Percentiles rank a stretch among this genome's conserved stretches.
phyloP scores from a whole-genome alignment of 2,113 vertebrate genomes.

The Indicator maculatus region DNA sequence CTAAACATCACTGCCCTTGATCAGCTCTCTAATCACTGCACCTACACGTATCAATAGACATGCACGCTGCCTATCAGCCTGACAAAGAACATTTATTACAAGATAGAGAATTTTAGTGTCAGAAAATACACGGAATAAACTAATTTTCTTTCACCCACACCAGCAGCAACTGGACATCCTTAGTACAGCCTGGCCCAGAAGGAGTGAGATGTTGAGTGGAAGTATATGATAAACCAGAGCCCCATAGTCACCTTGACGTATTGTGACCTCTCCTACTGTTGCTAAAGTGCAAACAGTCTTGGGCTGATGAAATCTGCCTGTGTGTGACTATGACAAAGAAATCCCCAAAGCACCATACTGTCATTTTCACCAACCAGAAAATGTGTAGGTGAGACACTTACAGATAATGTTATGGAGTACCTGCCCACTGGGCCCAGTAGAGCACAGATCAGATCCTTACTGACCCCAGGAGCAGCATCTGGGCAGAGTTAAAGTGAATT shows the following conservation, averaged over 20 bases:
- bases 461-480: not conserved
- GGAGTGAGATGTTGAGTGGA: not conserved
- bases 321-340: not conserved
- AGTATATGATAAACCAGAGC: accelerated
- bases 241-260: accelerated
- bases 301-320: not conserved
- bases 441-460: not conserved
- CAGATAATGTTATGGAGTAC: not conserved
- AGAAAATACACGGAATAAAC: not conserved
- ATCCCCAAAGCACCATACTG: not conserved
- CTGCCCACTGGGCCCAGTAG: not conserved
- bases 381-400: not conserved
- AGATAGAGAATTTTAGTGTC: accelerated
- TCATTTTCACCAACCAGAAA: not conserved
- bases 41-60: not conserved
- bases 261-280: not conserved
- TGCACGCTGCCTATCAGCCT: not conserved
- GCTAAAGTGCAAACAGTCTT: not conserved
- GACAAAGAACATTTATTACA: too few relatives aligned
- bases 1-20: not conserved
- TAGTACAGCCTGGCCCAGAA: not conserved
- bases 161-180: not conserved
- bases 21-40: not conserved
- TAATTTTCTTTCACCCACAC: accelerated
- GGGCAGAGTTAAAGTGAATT: not conserved